Evolutionary conservation across 2,113 vertebrate genomes (phyloP), one percentile per base, ranked within the genome.

Genomic region (Phaethornis superciliosus): DNA sequence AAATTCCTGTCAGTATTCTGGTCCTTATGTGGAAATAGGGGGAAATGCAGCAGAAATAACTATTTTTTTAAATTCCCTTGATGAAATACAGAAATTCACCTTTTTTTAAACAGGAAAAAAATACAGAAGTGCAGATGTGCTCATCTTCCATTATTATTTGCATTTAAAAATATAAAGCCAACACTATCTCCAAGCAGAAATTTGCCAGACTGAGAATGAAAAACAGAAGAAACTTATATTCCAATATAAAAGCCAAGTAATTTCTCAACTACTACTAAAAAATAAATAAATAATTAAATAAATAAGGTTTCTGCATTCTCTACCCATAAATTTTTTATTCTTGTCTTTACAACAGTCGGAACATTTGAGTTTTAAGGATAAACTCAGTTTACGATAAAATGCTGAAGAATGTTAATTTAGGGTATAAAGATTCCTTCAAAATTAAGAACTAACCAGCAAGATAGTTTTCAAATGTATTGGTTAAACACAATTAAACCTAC

Each of bases 121-220:
- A 52, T 1, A 37, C 2, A 32, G 0, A 3, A 13, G 63, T 8
- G 3, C 24, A 47, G 9, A 28, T 4, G 9, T 65, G 72, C 19
- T 24, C 46, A 33, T 9, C 78, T 88, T 62, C 35, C 22, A 75
- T 85, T 91, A 75, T 21, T 44, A 37, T 5, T 85, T 79, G 33
- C 3, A 60, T 68, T 96, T 79, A 12, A 55, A 87, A 79, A 56
- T 82, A 20, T 72, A 83, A 75, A 90, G 7, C 16, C 12, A 52
- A 9, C 44, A 64, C 16, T 72, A 56, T 21, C 11, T 74, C 30
- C 44, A 21, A 62, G 16, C 30, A 46, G 71, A 89, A 16, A 18
- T 86, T 84, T 91, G 42, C 49, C 60, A 87, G 24, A 49, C 12
- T 58, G 69, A 71, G 64, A 92, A 82, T 6, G 8, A 87, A 52